Conservation (phyloP, 1,140 invertebrate species). For the Berghia stephanieae region DNA sequence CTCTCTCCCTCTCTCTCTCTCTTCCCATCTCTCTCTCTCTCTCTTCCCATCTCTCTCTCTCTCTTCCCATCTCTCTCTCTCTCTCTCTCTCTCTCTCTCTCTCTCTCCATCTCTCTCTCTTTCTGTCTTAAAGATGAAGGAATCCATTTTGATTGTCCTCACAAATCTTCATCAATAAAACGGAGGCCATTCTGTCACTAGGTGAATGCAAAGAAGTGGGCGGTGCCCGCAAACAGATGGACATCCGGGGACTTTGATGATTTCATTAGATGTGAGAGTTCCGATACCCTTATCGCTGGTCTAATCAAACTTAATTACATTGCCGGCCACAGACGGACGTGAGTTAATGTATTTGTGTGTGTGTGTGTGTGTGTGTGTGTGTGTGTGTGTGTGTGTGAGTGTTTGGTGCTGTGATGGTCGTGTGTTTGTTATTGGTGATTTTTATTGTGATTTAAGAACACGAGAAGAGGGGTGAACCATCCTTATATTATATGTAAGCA, state of each 20-base stretch:
- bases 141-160: background rate
- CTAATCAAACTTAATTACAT: too few relatives aligned
- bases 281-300: too few relatives aligned
- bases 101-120: background rate
- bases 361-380: background rate
- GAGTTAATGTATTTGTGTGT: too few relatives aligned
- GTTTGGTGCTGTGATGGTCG: background rate
- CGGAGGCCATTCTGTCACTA: background rate
- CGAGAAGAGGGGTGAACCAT: background rate
- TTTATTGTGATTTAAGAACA: background rate
- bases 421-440: background rate
- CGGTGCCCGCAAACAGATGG: background rate
- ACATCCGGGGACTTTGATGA: background rate
- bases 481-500: background rate
- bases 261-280: slow-evolving; percentile 27
- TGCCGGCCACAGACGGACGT: too few relatives aligned
- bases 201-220: background rate
- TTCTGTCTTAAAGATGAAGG: background rate
- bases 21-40: background rate
- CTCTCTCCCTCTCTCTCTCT: background rate
- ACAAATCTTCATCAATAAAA: too few relatives aligned
- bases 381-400: background rate
- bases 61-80: background rate
- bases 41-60: background rate
- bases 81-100: slow-evolving; percentile 10